Evolutionary conservation across 2,888 invertebrate genomes (phyloP), one percentile per base, ranked within the genome.

Genomic region (Drosophila sordidula): DNA sequence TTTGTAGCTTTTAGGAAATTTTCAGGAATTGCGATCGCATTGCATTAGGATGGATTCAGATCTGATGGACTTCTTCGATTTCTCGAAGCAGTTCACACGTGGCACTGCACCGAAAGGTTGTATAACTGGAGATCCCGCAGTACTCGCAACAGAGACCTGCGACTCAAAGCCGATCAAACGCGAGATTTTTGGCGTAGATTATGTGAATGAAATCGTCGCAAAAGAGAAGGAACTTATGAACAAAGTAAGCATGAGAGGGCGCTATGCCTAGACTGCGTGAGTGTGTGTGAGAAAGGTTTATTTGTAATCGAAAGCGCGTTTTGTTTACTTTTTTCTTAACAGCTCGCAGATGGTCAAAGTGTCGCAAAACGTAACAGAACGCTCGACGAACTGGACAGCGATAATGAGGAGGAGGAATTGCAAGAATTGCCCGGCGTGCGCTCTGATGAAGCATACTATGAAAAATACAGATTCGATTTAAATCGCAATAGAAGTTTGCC

Each of bases 11-110:
- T 39, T 39, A 1, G 2, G 3, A 3, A 2, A 25, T 4, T 11
- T 16, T 1, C 3, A 9, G 9, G 9, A 51, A 29, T 42, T 29
- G 5, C 29, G 14, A 0, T 25, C 16, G 4, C n/a, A 16, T 6
- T 9, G 0, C 1, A 6, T 26, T 9, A 67, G 55, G 3, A 92
- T 92, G 92, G 91, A 92, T 50, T 6, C 45, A 3, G 90, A 91
- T 26, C 62, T 91, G 3, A 79, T 88, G 58, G 89, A 90, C 45
- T 92, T 92, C 61, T 92, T 91, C 34, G 90, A 92, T 58, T 90
- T 92, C 56, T 90, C 91, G 0, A 92, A 92, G 61, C 87, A 90
- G 0, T 92, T 91, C 44, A 80, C 80, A 16, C 82, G 91, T 6
- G 69, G 76, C 5, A 1, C 42, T 14, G 46, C 83, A 0, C 81